Base-by-base conservation (phyloP, 2,797 vertebrate species). In the Leuciscus waleckii region DNA sequence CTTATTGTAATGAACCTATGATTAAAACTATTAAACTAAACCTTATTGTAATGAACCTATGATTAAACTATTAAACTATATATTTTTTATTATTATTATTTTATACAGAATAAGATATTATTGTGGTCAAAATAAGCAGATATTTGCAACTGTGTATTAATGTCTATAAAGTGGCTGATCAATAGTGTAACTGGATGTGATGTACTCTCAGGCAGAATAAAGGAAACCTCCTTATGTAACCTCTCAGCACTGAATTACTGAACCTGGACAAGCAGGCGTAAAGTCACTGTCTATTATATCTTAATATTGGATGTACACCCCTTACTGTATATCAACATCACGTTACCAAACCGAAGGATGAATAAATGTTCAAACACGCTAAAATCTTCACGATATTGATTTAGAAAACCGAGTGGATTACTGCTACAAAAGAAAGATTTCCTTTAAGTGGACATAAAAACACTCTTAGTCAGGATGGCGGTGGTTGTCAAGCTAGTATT, bases 331-430 rank as follows among this genome's bases (percentile, higher is more conserved):
- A 75, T 67, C 5, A 65, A 29, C 58, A 65, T 32, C 14, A 35
- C 8, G 21, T 61, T 51, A 80, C 23, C n/a, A 21, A 78, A 70
- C n/a, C 51, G 6, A 39, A 68, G 51, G 54, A 68, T 75, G 78
- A 37, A 39, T 68, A 41, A 54, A 54, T 78, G 74, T 84, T 65
- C 68, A 79, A 80, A 84, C 65, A 68, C 32, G 7, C 17, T 70
- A 26, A 87, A n/a, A 77, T 84, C 84, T 85, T 87, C 26, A 87
- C 65, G 19, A 77, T 87, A 87, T 70, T 41, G 41, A 85, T 88
- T 81, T 61, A 16, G 32, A 87, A 77, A 77, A 81, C 56, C 39
- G 78, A 84, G 78, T 69, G 67, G 65, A 81, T 87, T 77, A 79
- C 78, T 43, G 7, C 78, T 32, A 14, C 73, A 83, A 84, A 84